Base-by-base conservation (phyloP, 2,113 vertebrate species). In the Lycocorax pyrrhopterus region DNA sequence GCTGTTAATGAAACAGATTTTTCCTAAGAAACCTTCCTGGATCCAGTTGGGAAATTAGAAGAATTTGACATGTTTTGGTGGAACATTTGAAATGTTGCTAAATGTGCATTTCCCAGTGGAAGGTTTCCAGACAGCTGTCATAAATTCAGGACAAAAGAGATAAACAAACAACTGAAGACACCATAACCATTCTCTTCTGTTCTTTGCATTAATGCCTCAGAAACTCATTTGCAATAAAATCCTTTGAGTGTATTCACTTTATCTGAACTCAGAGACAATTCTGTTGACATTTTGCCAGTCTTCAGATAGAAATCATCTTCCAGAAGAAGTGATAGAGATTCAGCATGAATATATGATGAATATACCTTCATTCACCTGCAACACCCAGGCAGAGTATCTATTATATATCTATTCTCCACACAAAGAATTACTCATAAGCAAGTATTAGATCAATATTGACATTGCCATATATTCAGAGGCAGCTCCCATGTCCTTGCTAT, bases 61-160 rank as follows among this genome's bases (percentile, higher is more conserved):
- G 44, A 84, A 82, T 87, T 91, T 96, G 95, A 97, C 93, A 60
- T 68, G 82, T 95, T 96, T 95, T 93, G 76, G 89, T 95, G 95
- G 96, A 97, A 97, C 91, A 89, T 89, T 89, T 96, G 93, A 96
- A 90, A 84, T 87, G 87, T 64, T 92, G 41, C 92, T 91, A 69
- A 78, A 82, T 82, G 77, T 68, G 53, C 74, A 68, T 97, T 96
- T 96, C 95, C 94, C 95, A 78, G 66, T 87, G 87, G 96, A 94
- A 94, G 23, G 18, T 82, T 94, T 73, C 77, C 66, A 94, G 93
- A 64, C 89, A 96, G 94, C 94, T 97, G 94, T 97, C 95, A 96
- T 72, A 84, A 95, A 92, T 94, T 95, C 69, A 82, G 77, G 52
- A 73, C 69, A 73, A 91, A 83, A 93, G 56, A 92, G 77, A 81